phyloP scores from a whole-genome alignment of 2,113 vertebrate genomes.

The Gadus macrocephalus region DNA sequence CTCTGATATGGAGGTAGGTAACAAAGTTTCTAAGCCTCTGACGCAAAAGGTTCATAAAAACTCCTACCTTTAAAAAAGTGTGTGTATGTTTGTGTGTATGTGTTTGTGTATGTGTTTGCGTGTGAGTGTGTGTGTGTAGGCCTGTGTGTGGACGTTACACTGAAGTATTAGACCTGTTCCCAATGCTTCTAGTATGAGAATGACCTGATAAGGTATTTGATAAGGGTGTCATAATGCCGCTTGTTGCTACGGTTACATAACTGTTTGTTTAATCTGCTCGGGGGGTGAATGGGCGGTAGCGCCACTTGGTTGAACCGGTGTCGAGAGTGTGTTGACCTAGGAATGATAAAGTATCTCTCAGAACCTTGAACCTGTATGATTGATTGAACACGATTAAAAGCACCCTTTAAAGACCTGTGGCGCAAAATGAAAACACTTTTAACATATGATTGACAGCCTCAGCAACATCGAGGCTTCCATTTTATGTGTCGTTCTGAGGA shows the following conservation, averaged over 20 bases:
- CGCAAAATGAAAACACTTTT: too few species aligned
- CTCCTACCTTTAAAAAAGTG: background rate
- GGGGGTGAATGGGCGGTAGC: too few species aligned
- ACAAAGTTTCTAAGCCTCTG: conserved; percentile 48
- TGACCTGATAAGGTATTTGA: conserved; percentile 19
- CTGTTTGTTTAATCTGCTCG: background rate
- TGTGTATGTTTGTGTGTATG: conserved; percentile 6
- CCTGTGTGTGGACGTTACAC: conserved; percentile 10
- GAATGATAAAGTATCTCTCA: too few species aligned
- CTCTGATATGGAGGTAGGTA: conserved; percentile 64
- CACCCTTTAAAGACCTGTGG: too few species aligned
- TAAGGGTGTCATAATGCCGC: background rate
- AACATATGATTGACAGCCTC: too few species aligned
- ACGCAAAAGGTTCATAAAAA: conserved; percentile 65
- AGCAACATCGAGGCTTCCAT: too few species aligned
- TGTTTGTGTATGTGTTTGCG: background rate
- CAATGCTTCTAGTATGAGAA: background rate
- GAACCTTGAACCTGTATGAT: too few species aligned
- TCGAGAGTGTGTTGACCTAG: too few species aligned
- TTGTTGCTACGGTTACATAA: conserved; percentile 1
- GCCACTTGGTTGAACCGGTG: too few species aligned
- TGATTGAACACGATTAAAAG: too few species aligned
- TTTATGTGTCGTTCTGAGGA: too few species aligned
- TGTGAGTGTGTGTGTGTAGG: too few species aligned
- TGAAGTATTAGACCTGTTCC: background rate